Evolutionary conservation across 2,888 invertebrate species (phyloP).

Genomic region (Agrotis ipsilon): DNA sequence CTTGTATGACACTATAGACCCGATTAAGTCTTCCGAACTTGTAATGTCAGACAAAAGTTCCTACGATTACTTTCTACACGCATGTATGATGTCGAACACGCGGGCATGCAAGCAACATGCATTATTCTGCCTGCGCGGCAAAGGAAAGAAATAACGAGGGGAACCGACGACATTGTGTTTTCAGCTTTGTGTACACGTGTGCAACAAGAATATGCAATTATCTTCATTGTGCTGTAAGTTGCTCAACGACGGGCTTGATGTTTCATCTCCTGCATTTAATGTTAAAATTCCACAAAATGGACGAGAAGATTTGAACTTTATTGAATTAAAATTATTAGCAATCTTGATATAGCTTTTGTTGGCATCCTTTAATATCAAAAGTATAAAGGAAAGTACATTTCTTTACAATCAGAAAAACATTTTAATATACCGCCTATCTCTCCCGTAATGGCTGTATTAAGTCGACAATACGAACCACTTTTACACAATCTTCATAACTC

Average conservation of each 20-base stretch:
- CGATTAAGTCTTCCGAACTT: neutral
- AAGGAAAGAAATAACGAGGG: conserved; percentile 53
- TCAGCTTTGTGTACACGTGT: conserved; percentile 28
- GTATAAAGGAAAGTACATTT: conserved; percentile 6
- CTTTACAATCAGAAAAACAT: conserved; percentile 2
- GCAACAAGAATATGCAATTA: conserved; percentile 46
- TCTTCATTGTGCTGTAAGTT: conserved; percentile 22
- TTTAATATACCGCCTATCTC: conserved; percentile 7
- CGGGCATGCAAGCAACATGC: conserved; percentile 39
- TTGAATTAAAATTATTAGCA: neutral
- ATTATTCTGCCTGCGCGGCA: conserved; percentile 53
- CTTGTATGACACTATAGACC: neutral
- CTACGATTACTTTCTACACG: conserved; percentile 1
- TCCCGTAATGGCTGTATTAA: conserved; percentile 20
- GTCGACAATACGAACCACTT: conserved; percentile 6
- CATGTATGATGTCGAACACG: conserved; percentile 17
- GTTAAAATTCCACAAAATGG: neutral
- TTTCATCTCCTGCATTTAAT: conserved; percentile 24
- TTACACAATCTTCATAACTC: conserved; percentile 31
- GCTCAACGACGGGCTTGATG: neutral
- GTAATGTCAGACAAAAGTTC: conserved; percentile 9
- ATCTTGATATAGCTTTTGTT: neutral
- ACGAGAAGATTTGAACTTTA: neutral
- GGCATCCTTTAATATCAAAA: neutral
- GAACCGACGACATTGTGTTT: conserved; percentile 49